Conservation (phyloP, 2,888 invertebrate genomes). For the Hypomecis punctinalis region DNA sequence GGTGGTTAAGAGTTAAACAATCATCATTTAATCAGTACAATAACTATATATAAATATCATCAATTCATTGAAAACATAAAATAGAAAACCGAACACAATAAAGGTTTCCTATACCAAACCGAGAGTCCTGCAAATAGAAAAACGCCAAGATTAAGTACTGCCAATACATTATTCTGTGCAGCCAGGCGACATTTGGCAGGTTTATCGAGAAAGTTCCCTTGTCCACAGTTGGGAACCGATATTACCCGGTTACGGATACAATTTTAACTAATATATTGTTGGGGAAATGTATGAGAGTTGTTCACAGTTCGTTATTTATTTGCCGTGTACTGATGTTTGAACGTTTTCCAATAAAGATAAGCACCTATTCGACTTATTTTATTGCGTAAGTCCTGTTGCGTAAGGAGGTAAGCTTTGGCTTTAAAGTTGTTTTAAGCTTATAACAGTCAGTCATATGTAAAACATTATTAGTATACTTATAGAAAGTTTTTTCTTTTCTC, state of each 20-base stretch:
- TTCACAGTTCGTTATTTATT: slow-evolving; percentile 32
- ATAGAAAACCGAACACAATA: not conserved
- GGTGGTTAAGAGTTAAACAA: no score
- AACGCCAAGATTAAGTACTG: slow-evolving; percentile 25
- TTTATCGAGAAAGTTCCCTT: slow-evolving; percentile 57
- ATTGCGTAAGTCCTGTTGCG: not conserved
- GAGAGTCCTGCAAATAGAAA: slow-evolving; percentile 8
- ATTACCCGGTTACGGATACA: slow-evolving; percentile 38
- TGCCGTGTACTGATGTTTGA: slow-evolving; percentile 35
- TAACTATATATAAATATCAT: no score
- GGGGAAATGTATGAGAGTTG: slow-evolving; percentile 34
- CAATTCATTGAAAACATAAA: no score
- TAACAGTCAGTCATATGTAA: no score
- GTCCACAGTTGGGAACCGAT: slow-evolving; percentile 40
- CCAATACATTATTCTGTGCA: slow-evolving; percentile 32
- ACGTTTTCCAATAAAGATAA: slow-evolving; percentile 40
- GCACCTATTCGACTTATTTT: not conserved
- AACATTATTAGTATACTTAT: no score
- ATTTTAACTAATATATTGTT: slow-evolving; percentile 39
- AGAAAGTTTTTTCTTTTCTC: no score
- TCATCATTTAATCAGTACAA: no score
- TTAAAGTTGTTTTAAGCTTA: not conserved
- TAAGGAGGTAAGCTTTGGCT: no score
- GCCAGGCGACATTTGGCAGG: slow-evolving; percentile 50
- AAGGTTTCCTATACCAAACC: not conserved